phyloP scores from a whole-genome alignment of 2,888 invertebrate species.

The Hypolimnas misippus region DNA sequence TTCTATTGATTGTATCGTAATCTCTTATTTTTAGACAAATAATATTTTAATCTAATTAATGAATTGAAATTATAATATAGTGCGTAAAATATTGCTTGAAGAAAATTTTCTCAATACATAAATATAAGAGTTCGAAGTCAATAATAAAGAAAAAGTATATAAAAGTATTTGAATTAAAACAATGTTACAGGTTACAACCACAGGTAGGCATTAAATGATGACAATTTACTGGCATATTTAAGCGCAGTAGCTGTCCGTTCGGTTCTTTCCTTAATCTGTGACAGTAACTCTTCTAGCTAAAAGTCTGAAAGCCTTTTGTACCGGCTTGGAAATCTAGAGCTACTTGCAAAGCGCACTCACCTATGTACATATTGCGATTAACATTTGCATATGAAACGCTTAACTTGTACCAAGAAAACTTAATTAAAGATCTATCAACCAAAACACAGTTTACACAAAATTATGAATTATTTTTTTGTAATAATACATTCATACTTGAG shows the following conservation, averaged over 20 bases:
- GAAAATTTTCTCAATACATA: too few relatives aligned
- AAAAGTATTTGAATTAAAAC: too few relatives aligned
- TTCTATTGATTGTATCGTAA: too few relatives aligned
- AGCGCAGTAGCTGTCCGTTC: background rate
- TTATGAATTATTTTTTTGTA: background rate
- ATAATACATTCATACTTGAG: background rate
- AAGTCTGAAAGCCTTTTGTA: conserved; percentile 70
- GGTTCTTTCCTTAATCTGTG: conserved; percentile 41
- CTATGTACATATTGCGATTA: conserved; percentile 47
- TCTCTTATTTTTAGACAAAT: too few relatives aligned
- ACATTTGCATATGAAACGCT: conserved; percentile 35
- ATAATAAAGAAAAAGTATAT: too few relatives aligned
- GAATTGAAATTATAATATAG: too few relatives aligned
- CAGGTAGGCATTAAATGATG: background rate
- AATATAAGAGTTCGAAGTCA: too few relatives aligned
- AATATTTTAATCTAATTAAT: too few relatives aligned
- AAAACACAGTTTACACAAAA: background rate
- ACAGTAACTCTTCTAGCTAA: conserved; percentile 54
- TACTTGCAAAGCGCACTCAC: conserved; percentile 51
- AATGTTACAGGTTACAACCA: too few relatives aligned
- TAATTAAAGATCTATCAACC: conserved; percentile 2
- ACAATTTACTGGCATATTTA: background rate
- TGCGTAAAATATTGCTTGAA: too few relatives aligned
- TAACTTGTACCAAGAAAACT: conserved; percentile 11
- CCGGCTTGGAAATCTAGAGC: conserved; percentile 53